Evolutionary conservation across 2,797 vertebrate genomes (phyloP).

Genomic region (Chanos chanos): DNA sequence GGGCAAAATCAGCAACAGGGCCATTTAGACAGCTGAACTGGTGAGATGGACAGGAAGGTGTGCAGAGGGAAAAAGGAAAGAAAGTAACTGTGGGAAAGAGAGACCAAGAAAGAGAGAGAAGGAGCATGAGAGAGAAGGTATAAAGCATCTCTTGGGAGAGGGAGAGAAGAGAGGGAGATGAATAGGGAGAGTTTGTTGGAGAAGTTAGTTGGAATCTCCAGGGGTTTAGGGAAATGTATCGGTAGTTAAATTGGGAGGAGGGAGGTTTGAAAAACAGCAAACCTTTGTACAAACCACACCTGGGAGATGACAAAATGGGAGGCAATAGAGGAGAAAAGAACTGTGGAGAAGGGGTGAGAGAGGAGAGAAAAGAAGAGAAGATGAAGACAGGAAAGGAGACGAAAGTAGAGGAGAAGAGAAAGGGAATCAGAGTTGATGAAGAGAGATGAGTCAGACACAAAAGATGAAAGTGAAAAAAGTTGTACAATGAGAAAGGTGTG

Average conservation of each 20-base stretch:
- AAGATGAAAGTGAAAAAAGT: background rate
- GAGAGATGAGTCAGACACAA: background rate
- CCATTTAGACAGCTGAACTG: slow-evolving; percentile 66
- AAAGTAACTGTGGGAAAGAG: slow-evolving; percentile 43
- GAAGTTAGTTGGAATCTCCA: slow-evolving; percentile 25
- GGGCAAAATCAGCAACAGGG: slow-evolving; percentile 34
- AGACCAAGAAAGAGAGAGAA: slow-evolving; percentile 58
- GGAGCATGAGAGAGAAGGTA: slow-evolving; percentile 33
- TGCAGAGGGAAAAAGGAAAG: slow-evolving; percentile 18
- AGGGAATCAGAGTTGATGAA: background rate
- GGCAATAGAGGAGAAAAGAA: background rate
- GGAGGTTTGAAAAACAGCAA: slow-evolving; percentile 30
- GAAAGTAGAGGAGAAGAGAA: background rate
- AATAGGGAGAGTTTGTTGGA: slow-evolving; percentile 50
- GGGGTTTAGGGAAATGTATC: slow-evolving; percentile 37
- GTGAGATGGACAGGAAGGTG: slow-evolving; percentile 48
- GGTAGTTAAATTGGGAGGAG: slow-evolving; percentile 36
- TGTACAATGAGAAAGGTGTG: no score
- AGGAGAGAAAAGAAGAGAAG: background rate
- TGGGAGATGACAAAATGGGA: no score
- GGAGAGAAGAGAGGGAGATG: slow-evolving; percentile 52
- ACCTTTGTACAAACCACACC: background rate
- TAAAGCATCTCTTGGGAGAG: slow-evolving; percentile 15
- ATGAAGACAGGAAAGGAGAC: background rate
- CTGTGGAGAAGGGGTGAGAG: background rate